Conservation (phyloP, 2,888 invertebrate genomes). For the Neoascia interrupta region DNA sequence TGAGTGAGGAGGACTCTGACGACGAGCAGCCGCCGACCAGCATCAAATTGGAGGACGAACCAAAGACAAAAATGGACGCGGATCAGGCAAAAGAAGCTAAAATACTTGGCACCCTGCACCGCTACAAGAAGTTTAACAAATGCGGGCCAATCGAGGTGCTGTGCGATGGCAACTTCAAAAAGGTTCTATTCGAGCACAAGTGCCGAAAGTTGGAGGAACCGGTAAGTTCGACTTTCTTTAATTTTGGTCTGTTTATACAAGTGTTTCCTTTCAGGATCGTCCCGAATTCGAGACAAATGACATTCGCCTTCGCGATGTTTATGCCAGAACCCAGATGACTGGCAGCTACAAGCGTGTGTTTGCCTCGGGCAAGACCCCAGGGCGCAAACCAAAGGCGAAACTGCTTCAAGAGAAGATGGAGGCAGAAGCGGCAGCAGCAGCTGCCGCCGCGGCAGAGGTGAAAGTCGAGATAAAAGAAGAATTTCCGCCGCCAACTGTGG, state of each 20-base stretch:
- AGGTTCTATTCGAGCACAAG: constrained; percentile 86
- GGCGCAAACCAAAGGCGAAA: constrained; percentile 75
- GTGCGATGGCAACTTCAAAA: constrained; percentile 79
- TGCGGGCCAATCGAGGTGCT: constrained; percentile 38
- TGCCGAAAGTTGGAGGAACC: constrained; percentile 85
- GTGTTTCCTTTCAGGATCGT: constrained; percentile 81
- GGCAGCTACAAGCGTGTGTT: constrained; percentile 75
- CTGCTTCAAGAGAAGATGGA: constrained; percentile 34
- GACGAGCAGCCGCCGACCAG: constrained; percentile 32
- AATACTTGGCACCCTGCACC: constrained; percentile 49
- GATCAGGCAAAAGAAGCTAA: constrained; percentile 63
- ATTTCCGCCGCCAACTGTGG: constrained; percentile 1
- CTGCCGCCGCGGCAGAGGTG: background rate
- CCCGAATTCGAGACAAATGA: constrained; percentile 89
- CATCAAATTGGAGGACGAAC: constrained; percentile 8
- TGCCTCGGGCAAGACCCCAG: constrained; percentile 72
- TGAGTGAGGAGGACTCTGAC: constrained; percentile 77
- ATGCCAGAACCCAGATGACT: constrained; percentile 77
- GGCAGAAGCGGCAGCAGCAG: background rate
- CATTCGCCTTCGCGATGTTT: constrained; percentile 85
- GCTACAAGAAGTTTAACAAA: constrained; percentile 49
- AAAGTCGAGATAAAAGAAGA: constrained; percentile 48
- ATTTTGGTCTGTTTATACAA: background rate
- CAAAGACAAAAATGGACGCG: constrained; percentile 41
- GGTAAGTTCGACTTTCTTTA: constrained; percentile 79